Base-by-base conservation (phyloP, 1,140 invertebrate species). In the Drosophila guanche region DNA sequence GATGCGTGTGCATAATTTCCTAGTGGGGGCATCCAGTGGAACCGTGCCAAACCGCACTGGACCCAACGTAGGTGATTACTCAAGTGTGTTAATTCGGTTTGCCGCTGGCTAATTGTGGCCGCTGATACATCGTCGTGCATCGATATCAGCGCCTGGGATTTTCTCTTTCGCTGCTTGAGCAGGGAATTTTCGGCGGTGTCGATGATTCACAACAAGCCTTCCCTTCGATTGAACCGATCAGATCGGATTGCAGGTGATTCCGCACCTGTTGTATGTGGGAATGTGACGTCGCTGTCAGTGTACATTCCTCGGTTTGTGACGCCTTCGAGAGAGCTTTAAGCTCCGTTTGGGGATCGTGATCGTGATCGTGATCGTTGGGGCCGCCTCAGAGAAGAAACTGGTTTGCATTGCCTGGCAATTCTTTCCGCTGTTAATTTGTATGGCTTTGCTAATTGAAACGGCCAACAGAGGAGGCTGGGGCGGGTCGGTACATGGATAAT, bases 1-100 rank as follows among this genome's bases (percentile, higher is more conserved):
- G 77, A 61, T 86, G 81, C 81, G 77, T 86, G 81, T 88, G 81
- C 83, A 85, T 86, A 74, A 81, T 81, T 80, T 77, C 60, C 59
- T 29, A 50, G 59, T 61, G 54, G 46, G 66, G 58, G 25, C 60
- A 66, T 48, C 55, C 48, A 52, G 72, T 74, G 81, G 76, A 85
- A 85, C 61, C 53, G 74, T 20, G 41, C 16, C 65, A 54, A 66
- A 56, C 10, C 45, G 7, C 33, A 14, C 27, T 48, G 51, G 48
- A 63, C 65, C 33, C 33, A 37, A 4, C 10, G 33, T 37, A 37
- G 33, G 10, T 37, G 33, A 56, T 29, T 63, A 47, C 63, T 69
- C 63, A 69, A 40, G 60, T 63, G 60, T 57, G 60, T 45, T 47
- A 40, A 57, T 63, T 63, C 8, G 43, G 63, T 52, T 16, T 47